Conservation (phyloP, 2,888 invertebrate species). For the Dryocosmus kuriphilus region DNA sequence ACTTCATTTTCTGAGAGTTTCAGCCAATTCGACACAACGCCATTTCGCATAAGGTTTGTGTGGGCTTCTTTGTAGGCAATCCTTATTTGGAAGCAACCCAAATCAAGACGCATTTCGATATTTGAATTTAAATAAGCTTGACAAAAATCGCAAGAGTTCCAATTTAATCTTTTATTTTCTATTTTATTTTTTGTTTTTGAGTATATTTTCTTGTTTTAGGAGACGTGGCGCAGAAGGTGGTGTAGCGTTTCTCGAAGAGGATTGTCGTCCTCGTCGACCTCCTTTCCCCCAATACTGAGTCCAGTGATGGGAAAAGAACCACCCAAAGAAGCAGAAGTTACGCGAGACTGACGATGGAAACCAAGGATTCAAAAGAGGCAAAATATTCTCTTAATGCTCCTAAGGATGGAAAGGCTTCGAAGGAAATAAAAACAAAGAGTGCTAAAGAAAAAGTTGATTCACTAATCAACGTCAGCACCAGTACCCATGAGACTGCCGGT, state of each 20-base stretch:
- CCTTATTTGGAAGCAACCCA: too few relatives aligned
- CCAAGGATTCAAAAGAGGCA: conserved; percentile 53
- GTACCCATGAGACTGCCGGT: conserved; percentile 47
- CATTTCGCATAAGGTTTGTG: too few relatives aligned
- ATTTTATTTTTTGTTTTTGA: too few relatives aligned
- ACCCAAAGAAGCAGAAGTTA: conserved; percentile 50
- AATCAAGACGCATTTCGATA: too few relatives aligned
- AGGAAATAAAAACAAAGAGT: conserved; percentile 44
- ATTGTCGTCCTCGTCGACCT: conserved; percentile 64
- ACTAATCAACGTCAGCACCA: conserved; percentile 2
- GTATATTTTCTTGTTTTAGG: conserved; percentile 75
- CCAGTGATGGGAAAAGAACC: conserved; percentile 67
- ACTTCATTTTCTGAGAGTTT: too few relatives aligned
- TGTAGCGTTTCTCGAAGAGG: conserved; percentile 75
- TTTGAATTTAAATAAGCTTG: too few relatives aligned
- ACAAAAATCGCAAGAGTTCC: too few relatives aligned
- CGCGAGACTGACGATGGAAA: conserved; percentile 46
- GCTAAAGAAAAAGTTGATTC: conserved; percentile 44
- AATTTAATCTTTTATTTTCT: too few relatives aligned
- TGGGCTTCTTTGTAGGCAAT: too few relatives aligned
- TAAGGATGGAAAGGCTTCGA: conserved; percentile 22
- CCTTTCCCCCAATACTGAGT: conserved; percentile 69
- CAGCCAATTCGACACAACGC: too few relatives aligned
- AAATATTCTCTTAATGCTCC: conserved; percentile 47
- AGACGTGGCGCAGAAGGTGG: conserved; percentile 84